A percentile compares a stretch with the other conserved stretches of the same genome.
Evolutionary conservation across 2,113 vertebrate genomes (phyloP).

Genomic region (Paradoxurus hermaphroditus): DNA sequence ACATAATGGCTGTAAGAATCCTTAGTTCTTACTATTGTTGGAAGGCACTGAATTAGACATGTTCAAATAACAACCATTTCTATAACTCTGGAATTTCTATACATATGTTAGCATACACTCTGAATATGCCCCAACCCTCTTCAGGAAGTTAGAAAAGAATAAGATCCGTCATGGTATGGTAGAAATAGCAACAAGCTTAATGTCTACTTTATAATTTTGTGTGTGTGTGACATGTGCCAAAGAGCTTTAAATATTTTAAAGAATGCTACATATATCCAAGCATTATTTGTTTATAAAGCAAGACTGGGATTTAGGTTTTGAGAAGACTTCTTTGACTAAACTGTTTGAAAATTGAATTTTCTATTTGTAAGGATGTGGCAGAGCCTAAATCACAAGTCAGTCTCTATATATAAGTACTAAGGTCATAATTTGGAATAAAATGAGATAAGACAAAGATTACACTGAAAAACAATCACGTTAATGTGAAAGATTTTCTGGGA

Average conservation of each 20-base stretch:
- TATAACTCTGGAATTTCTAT: neutral
- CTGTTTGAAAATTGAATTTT: constrained; percentile 11
- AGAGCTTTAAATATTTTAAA: constrained; percentile 52
- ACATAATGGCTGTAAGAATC: neutral
- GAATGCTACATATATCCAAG: constrained; percentile 27
- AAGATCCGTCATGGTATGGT: neutral
- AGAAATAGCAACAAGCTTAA: constrained; percentile 21
- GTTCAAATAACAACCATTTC: neutral
- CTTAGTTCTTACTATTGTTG: neutral
- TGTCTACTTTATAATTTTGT: constrained; percentile 18
- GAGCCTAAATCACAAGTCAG: neutral
- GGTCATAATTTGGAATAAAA: constrained; percentile 39
- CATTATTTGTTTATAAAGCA: constrained; percentile 7
- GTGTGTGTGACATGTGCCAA: neutral
- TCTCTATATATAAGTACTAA: neutral
- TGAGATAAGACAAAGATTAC: neutral
- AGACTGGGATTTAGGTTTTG: constrained; percentile 27
- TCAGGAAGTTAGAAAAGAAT: neutral
- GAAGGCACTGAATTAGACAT: neutral
- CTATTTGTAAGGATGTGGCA: constrained; percentile 8
- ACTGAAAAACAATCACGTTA: neutral
- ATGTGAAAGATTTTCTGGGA: constrained; percentile 32
- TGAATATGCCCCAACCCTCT: neutral
- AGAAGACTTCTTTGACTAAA: constrained; percentile 37
- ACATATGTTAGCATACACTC: neutral